Evolutionary conservation across 2,113 vertebrate genomes (phyloP).

Genomic region (Bufo gargarizans): DNA sequence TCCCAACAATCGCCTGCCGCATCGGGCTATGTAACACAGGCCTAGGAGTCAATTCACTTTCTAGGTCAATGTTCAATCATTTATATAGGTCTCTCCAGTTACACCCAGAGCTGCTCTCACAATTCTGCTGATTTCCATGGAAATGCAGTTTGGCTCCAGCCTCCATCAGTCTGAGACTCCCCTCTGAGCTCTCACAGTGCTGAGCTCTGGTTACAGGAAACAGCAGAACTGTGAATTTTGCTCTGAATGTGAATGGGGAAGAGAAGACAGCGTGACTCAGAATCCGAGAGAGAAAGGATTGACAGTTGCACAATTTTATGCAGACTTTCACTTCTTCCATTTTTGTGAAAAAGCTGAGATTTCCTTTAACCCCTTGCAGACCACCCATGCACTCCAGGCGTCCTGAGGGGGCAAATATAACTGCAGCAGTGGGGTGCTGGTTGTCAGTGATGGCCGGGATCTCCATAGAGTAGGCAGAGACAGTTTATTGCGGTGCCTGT

Average conservation of each 20-base stretch:
- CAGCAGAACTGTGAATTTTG: background rate
- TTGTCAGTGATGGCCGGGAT: no score
- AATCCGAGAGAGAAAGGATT: background rate
- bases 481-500: no score
- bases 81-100: background rate
- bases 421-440: no score
- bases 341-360: no score
- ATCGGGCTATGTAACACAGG: no score
- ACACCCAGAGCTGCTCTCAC: background rate
- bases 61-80: no score
- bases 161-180: background rate
- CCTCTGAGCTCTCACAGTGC: background rate
- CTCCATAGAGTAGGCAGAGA: no score
- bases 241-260: background rate
- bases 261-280: background rate
- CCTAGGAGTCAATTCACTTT: no score
- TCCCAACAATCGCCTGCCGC: no score
- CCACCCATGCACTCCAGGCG: no score
- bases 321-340: background rate
- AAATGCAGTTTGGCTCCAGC: background rate
- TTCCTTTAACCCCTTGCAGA: no score
- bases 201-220: background rate
- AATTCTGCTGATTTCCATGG: background rate
- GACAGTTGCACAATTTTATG: background rate
- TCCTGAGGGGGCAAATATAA: no score